A percentile compares a stretch with the other conserved stretches of the same genome.
Evolutionary conservation across 2,888 invertebrate genomes (phyloP).

Genomic region (Neuroscelio doddi): DNA sequence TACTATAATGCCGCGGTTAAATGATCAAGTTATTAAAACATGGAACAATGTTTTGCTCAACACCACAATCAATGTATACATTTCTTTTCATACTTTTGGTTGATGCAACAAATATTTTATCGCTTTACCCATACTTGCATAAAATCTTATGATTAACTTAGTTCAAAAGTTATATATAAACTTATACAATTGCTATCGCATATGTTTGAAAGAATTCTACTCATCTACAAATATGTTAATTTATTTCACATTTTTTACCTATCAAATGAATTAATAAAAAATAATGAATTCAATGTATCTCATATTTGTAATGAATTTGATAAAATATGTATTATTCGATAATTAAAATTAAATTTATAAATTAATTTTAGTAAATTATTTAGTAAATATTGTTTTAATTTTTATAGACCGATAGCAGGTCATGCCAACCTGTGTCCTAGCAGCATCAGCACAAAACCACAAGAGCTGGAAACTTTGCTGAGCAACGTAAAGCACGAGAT

Average conservation of each 20-base stretch:
- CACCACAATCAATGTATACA: constrained; percentile 29
- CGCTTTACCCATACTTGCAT: constrained; percentile 32
- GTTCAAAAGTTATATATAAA: constrained; percentile 37
- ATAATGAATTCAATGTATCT: too few species aligned
- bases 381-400: constrained; percentile 18
- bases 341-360: background rate
- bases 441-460: constrained; percentile 91
- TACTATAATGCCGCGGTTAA: too few species aligned
- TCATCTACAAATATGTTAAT: too few species aligned
- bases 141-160: constrained; percentile 43
- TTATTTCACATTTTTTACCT: constrained; percentile 36
- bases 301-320: background rate
- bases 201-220: too few species aligned
- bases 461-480: constrained; percentile 91
- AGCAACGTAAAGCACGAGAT: constrained; percentile 99
- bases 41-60: constrained; percentile 16
- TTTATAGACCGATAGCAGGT: constrained; percentile 93
- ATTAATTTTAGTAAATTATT: background rate
- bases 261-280: too few species aligned
- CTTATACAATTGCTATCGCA: constrained; percentile 6
- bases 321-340: background rate
- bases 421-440: constrained; percentile 98
- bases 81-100: constrained; percentile 32
- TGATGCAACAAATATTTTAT: constrained; percentile 35
- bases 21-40: constrained; percentile 5